Evolutionary conservation across 2,888 invertebrate species (phyloP), one percentile per base, ranked within the genome.

Genomic region (Apodemia zela): DNA sequence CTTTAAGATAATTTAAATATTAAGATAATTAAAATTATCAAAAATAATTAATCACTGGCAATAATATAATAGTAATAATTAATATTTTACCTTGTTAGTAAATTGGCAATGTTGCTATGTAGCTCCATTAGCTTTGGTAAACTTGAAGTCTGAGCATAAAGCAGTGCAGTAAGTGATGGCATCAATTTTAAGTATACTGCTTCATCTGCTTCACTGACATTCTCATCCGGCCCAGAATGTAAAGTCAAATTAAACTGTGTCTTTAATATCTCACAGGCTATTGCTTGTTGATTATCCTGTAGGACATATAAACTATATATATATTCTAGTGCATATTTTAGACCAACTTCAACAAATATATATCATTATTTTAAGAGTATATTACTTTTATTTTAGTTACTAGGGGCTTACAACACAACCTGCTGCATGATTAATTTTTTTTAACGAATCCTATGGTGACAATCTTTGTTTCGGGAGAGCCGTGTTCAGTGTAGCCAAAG

Each of bases 31-130:
- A 38, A 38, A 13, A 38, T 10, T 2, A 38, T 13, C 10, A 38
- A 38, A 13, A 10, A 3, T 13, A 10, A 11, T 10, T 3, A 2
- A 11, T 35, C 38, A 11, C 38, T 38, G 15, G 4, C 11, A 0
- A 15, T n/a, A 13, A 2, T 38, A 38, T 38, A 11, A 11, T 3
- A 11, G 13, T 3, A 11, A 38, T 3, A 38, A 38, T 13, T 13
- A 45, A n/a, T 45, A 45, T 45, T 38, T 57, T 73, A 92, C 92
- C 92, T 93, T 58, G 96, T 97, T 68, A 98, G 87, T 72, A 98
- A 89, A 87, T 98, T 97, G 10, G 97, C 94, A 67, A 96, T 94
- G 85, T 98, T 95, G 73, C 95, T 96, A 71, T 94, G 93, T 42
- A 98, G 85, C 68, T 95, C 95, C 76, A 94, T 93, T 62, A 93